These are phyloP conservation scores for Nibea albiflora DNA, from an alignment of 2,113 vertebrate genomes.

Conservation along the genomic window DNA sequence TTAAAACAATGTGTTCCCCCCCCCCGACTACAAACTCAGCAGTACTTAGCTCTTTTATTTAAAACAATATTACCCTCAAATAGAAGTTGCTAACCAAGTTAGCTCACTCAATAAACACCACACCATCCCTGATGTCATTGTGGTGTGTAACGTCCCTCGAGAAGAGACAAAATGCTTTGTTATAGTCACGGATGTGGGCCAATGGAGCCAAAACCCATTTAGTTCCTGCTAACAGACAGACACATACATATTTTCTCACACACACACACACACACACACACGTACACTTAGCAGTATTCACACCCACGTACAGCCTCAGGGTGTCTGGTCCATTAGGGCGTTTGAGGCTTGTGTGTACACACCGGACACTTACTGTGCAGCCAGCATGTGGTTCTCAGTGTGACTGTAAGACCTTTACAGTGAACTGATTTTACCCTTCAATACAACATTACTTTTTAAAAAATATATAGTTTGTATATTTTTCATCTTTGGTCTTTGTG, in stretches of 20 bases:
- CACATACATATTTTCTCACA: neutral
- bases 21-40: neutral
- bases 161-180: slow-evolving; percentile 52
- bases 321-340: slow-evolving; percentile 52
- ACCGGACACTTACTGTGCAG: slow-evolving; percentile 5
- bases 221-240: slow-evolving; percentile 21
- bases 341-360: slow-evolving; percentile 19
- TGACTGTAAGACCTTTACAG: slow-evolving; percentile 40
- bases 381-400: slow-evolving; percentile 43
- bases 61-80: slow-evolving; percentile 36
- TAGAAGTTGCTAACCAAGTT: slow-evolving; percentile 37
- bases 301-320: slow-evolving; percentile 37
- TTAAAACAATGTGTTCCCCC: slow-evolving; percentile 27
- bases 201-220: slow-evolving; percentile 50
- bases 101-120: slow-evolving; percentile 53
- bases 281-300: slow-evolving; percentile 1
- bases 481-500: neutral
- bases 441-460: neutral
- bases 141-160: slow-evolving; percentile 37
- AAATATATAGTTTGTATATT: neutral
- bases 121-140: slow-evolving; percentile 38
- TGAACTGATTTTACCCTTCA: neutral
- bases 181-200: slow-evolving; percentile 53
- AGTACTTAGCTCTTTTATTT: slow-evolving; percentile 21
- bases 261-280: slow-evolving; percentile 36